phyloP scores from a whole-genome alignment of 2,888 invertebrate species.

The Campoplex nolae region DNA sequence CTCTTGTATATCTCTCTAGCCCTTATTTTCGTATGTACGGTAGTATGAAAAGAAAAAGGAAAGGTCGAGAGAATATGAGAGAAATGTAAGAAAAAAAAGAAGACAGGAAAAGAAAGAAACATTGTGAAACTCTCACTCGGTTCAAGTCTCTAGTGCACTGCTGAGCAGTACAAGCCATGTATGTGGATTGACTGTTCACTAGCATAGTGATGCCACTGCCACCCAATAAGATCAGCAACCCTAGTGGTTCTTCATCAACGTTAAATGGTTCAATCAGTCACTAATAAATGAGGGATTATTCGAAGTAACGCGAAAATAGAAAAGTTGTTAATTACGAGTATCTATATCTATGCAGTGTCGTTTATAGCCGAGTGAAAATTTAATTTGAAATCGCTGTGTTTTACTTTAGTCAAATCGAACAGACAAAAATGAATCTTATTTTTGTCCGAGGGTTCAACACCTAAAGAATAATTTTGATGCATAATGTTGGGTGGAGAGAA shows the following conservation, averaged over 20 bases:
- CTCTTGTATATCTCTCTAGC: conserved; percentile 54
- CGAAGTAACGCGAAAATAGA: background rate
- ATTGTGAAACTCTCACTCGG: conserved; percentile 34
- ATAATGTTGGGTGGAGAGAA: background rate
- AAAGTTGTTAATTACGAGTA: background rate
- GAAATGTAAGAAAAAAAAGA: background rate
- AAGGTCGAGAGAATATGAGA: background rate
- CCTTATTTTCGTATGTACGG: conserved; percentile 39
- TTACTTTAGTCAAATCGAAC: too few species aligned
- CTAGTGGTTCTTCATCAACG: too few species aligned
- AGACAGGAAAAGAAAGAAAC: conserved; percentile 28
- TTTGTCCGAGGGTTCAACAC: background rate
- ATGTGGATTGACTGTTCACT: too few species aligned
- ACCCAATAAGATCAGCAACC: too few species aligned
- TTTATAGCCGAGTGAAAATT: too few species aligned
- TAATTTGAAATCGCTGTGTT: too few species aligned
- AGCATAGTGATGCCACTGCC: too few species aligned
- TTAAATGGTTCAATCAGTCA: too few species aligned
- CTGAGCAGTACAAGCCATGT: background rate
- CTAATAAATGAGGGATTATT: background rate
- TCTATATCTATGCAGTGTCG: too few species aligned
- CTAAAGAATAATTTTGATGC: background rate
- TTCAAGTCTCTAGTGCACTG: conserved; percentile 30
- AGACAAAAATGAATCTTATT: background rate
- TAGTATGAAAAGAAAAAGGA: background rate